Evolutionary conservation across 2,888 invertebrate genomes (phyloP).

Genomic region (Cataglyphis albicans): DNA sequence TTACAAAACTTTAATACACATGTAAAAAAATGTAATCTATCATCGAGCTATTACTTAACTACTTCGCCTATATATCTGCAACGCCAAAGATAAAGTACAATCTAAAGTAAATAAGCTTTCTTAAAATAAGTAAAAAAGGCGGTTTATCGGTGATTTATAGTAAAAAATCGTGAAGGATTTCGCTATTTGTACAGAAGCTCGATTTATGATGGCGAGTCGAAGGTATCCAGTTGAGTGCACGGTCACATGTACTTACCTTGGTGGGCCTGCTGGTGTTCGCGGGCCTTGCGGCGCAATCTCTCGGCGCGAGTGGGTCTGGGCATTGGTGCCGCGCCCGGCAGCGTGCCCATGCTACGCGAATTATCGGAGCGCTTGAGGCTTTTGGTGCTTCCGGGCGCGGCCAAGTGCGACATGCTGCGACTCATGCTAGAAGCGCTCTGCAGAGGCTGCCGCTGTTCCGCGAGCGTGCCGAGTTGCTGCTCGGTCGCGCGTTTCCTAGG

Average conservation of each 20-base stretch:
- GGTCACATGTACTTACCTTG: conserved; percentile 82
- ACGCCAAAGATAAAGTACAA: neutral
- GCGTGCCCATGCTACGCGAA: conserved; percentile 85
- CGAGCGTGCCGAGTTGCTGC: conserved; percentile 78
- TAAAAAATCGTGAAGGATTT: neutral
- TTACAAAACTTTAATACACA: neutral
- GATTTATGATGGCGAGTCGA: neutral
- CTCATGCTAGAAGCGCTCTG: conserved; percentile 87
- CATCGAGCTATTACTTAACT: neutral
- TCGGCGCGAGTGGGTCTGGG: conserved; percentile 84
- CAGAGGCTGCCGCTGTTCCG: conserved; percentile 79
- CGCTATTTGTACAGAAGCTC: conserved; percentile 43
- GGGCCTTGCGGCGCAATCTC: conserved; percentile 84
- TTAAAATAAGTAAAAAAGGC: neutral
- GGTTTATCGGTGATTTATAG: neutral
- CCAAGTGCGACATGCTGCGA: conserved; percentile 91
- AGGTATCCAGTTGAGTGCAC: conserved; percentile 78
- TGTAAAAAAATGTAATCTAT: neutral
- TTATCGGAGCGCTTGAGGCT: conserved; percentile 84
- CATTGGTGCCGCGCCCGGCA: conserved; percentile 81
- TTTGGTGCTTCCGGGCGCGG: conserved; percentile 82
- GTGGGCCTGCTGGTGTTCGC: conserved; percentile 82
- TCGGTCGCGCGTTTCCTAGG: conserved; percentile 88
- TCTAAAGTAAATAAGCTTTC: neutral
- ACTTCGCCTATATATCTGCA: neutral